A percentile compares a stretch with the other conserved stretches of the same genome.
These are phyloP conservation scores for Poecilus cupreus DNA, from an alignment of 2,888 invertebrate genomes.

Conservation along the genomic window DNA sequence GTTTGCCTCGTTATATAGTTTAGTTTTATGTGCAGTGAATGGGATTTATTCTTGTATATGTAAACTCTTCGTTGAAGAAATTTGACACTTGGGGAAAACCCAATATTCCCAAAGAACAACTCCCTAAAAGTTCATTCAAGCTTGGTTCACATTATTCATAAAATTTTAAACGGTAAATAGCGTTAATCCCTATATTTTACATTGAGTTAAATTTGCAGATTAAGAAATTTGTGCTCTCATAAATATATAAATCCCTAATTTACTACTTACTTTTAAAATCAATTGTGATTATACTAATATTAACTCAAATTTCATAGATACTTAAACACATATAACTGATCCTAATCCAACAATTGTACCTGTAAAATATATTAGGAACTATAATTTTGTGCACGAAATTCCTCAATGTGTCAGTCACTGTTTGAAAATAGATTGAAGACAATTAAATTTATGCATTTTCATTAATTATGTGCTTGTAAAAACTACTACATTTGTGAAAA, in stretches of 20 bases:
- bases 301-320: too few relatives aligned
- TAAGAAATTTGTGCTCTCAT: neutral
- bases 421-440: constrained; percentile 1
- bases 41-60: neutral
- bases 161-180: neutral
- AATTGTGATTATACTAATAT: too few relatives aligned
- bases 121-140: neutral
- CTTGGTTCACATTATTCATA: neutral
- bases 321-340: neutral
- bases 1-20: neutral
- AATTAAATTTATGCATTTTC: constrained; percentile 29
- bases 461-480: neutral
- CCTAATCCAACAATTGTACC: neutral
- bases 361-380: too few relatives aligned
- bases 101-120: neutral
- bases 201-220: too few relatives aligned
- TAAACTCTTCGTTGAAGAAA: too few relatives aligned
- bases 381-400: neutral
- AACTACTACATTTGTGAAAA: constrained; percentile 28
- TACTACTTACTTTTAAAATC: neutral
- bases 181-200: neutral
- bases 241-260: neutral
- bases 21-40: constrained; percentile 4
- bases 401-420: neutral
- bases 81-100: neutral